Evolutionary conservation across 2,888 invertebrate species (phyloP), one percentile per base, ranked within the genome.

Genomic region (Macropis europaea): DNA sequence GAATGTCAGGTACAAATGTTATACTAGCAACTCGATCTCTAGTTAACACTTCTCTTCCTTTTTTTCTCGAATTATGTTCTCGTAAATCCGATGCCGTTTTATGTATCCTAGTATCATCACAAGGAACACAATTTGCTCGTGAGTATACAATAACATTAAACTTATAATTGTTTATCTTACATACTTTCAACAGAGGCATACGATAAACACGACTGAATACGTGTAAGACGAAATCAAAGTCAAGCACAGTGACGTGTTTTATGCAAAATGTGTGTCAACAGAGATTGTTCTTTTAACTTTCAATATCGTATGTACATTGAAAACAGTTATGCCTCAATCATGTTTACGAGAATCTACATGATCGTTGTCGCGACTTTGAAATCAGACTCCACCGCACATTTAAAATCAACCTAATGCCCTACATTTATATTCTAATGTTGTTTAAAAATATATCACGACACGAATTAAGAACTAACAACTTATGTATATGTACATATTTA

Each of bases 1-100:
- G 74, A 79, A 81, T 81, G 83, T 87, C 87, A 87, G 86, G 87
- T 87, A 87, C 87, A 85, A 84, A 86, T 84, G 79, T 85, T 83
- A 82, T 81, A 82, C 79, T 82, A 82, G 73, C 77, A 86, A 82
- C 74, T 75, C 69, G 78, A 73, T 73, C 77, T 75, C 79, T 82
- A 81, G 64, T 73, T 61, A 71, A 81, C 50, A 57, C 50, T 68
- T 68, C 40, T 50, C 53, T 54, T n/a, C n/a, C n/a, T 60, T 61
- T 63, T 69, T 73, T 76, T 72, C 47, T 75, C 53, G 81, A 82
- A 82, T 80, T 53, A 77, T 75, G 74, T 68, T 64, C 63, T 78
- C 57, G 62, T 61, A 80, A 77, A 77, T 71, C 71, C 73, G 78
- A 83, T 83, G 82, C 68, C 74, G 71, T 78, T 78, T 79, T 67